A percentile compares a stretch with the other conserved stretches of the same genome.
These are phyloP conservation scores for Hydra vulgaris DNA, from an alignment of 30 jellyfish, hydroid and myxozoan species.

Conservation along the genomic window DNA sequence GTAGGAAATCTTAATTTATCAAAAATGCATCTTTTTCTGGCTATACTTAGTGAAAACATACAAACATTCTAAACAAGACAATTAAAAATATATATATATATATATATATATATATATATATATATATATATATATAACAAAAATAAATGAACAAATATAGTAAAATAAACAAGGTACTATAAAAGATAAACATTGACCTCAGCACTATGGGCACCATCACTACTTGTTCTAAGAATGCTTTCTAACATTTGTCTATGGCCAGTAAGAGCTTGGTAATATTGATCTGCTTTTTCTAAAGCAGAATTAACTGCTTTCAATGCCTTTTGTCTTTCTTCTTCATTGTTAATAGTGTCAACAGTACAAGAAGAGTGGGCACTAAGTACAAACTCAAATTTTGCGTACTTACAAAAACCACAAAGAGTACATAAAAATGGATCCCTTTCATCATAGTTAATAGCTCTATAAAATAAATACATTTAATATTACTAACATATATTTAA, in stretches of 20 bases:
- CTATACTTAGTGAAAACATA: too few relatives aligned
- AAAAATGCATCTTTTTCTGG: too few relatives aligned
- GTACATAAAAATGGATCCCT: slow-evolving; percentile 86
- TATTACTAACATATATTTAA: background rate
- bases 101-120: too few relatives aligned
- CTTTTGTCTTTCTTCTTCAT: slow-evolving; percentile 73
- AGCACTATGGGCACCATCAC: slow-evolving; percentile 28
- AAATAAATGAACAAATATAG: too few relatives aligned
- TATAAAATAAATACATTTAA: background rate
- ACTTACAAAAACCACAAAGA: slow-evolving; percentile 90
- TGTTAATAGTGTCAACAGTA: slow-evolving; percentile 76
- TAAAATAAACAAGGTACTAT: too few relatives aligned
- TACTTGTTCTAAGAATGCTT: slow-evolving; percentile 31
- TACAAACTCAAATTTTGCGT: slow-evolving; percentile 81
- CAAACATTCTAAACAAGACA: too few relatives aligned
- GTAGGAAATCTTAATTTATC: too few relatives aligned
- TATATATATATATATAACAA: too few relatives aligned
- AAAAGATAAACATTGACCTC: slow-evolving; percentile 12
- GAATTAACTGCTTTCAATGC: slow-evolving; percentile 63
- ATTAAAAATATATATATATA: too few relatives aligned
- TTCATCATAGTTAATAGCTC: slow-evolving; percentile 94
- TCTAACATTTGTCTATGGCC: slow-evolving; percentile 67
- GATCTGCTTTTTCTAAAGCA: slow-evolving; percentile 79
- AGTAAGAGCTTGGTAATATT: slow-evolving; percentile 63
- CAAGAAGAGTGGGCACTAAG: slow-evolving; percentile 64